phyloP scores from a whole-genome alignment of 2,888 invertebrate genomes.

The Tryphoninae sp. region DNA sequence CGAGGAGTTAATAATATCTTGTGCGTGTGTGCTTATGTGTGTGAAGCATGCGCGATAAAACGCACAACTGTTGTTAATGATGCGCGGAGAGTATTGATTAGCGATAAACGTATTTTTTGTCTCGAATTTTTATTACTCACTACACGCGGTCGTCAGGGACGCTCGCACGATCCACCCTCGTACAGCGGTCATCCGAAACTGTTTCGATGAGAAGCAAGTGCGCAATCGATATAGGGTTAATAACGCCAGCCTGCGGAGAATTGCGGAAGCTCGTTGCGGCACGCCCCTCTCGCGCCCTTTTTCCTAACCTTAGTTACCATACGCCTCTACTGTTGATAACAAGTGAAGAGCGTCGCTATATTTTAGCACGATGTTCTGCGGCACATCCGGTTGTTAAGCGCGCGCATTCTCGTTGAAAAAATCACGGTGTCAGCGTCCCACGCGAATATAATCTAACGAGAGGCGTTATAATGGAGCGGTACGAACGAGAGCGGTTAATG shows the following conservation, averaged over 20 bases:
- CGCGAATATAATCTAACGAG: background rate
- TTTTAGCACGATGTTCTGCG: no score
- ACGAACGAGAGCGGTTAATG: background rate
- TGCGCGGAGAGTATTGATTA: background rate
- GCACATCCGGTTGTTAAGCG: no score
- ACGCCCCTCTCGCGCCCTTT: constrained; percentile 38
- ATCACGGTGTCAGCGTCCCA: constrained; percentile 18
- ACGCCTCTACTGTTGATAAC: constrained; percentile 12
- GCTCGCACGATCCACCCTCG: constrained; percentile 41
- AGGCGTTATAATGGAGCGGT: background rate
- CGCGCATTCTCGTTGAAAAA: background rate
- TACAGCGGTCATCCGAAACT: background rate
- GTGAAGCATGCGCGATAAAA: no score
- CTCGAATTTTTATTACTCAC: background rate
- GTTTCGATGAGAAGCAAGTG: constrained; percentile 4
- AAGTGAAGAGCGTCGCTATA: background rate
- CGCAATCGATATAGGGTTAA: constrained; percentile 49
- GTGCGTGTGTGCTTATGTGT: no score
- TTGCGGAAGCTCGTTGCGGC: constrained; percentile 30
- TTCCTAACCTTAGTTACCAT: background rate
- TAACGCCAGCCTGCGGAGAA: constrained; percentile 42
- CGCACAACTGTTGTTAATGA: no score
- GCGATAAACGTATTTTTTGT: constrained; percentile 14
- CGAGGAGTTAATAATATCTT: no score
- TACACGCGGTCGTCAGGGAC: constrained; percentile 35